These are phyloP conservation scores for Danaus plexippus DNA, from an alignment of 1,140 invertebrate genomes.

Conservation along the genomic window DNA sequence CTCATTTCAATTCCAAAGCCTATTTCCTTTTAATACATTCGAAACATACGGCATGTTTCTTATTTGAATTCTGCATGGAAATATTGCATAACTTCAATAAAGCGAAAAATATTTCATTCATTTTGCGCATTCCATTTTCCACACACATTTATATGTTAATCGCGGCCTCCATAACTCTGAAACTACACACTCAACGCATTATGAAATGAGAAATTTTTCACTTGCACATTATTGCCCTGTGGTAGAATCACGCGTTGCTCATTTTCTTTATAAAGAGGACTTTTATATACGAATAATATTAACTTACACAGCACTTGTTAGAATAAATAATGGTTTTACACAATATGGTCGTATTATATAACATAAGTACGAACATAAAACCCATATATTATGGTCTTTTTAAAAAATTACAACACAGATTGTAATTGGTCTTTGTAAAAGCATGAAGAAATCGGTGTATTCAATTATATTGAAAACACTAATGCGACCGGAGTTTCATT, in stretches of 20 bases:
- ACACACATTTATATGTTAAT: conserved; percentile 37
- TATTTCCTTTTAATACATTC: conserved; percentile 9
- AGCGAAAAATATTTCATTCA: conserved; percentile 31
- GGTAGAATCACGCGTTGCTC: conserved; percentile 29
- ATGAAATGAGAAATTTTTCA: conserved; percentile 52
- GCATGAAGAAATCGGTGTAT: no score
- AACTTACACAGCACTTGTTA: no score
- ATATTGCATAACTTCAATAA: conserved; percentile 27
- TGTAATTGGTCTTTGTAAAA: no score
- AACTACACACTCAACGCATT: conserved; percentile 37
- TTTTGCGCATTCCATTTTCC: conserved; percentile 29
- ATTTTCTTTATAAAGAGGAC: no score
- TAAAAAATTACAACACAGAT: no score
- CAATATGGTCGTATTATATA: no score
- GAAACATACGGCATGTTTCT: conserved; percentile 21
- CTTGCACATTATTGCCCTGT: conserved; percentile 38
- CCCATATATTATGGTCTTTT: no score
- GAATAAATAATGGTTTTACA: no score
- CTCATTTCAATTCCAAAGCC: neutral
- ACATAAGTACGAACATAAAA: no score
- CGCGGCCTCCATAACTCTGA: conserved; percentile 31
- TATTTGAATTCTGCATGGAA: conserved; percentile 28
- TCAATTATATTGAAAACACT: no score
- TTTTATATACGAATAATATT: no score
- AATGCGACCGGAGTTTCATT: no score